Evolutionary conservation across 2,888 invertebrate genomes (phyloP), one percentile per base, ranked within the genome.

Genomic region (Perizoma flavofasciatum): DNA sequence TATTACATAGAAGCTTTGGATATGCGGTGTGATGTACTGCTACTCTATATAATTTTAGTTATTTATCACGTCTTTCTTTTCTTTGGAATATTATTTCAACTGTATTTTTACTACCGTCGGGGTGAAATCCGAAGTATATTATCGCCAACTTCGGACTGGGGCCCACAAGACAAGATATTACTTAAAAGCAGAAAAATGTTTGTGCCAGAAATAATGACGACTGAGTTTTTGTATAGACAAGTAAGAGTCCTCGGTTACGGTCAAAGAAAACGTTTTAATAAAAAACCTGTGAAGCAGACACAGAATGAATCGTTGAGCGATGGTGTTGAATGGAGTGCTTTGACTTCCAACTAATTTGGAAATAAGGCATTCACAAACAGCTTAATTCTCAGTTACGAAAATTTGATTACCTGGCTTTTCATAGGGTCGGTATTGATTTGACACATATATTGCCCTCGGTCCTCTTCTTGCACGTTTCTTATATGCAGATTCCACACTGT

Each of bases 361-460:
- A 48, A 44, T 33, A 48, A n/a, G n/a, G n/a, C 48, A n/a, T 6
- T 32, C 11, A 32, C 22, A 35, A 41, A 41, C 10, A 10, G 10
- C 10, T 22, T 22, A 22, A 22, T 22, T 22, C 22, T 22, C 37
- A 37, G 37, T 37, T 37, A 7, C 7, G 37, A 5, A 3, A 37
- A 3, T 37, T 3, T 22, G 22, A 6, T 44, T 44, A 98, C 96
- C 95, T 97, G 98, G 85, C 96, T 97, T 88, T 96, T 96, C 98
- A 98, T 98, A 0, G 98, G 98, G 88, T 97, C 97, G 22, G 98
- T 98, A 92, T 98, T 98, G 78, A 98, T 95, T 91, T 98, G 98
- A 87, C 98, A 98, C 97, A 97, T 97, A 89, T 98, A 98, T 72
- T 95, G 94, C 37, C 98, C 98, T 50, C 95, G 94, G 86, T 98